Evolutionary conservation across 1,140 invertebrate genomes (phyloP).

Genomic region (Cydia amplana): DNA sequence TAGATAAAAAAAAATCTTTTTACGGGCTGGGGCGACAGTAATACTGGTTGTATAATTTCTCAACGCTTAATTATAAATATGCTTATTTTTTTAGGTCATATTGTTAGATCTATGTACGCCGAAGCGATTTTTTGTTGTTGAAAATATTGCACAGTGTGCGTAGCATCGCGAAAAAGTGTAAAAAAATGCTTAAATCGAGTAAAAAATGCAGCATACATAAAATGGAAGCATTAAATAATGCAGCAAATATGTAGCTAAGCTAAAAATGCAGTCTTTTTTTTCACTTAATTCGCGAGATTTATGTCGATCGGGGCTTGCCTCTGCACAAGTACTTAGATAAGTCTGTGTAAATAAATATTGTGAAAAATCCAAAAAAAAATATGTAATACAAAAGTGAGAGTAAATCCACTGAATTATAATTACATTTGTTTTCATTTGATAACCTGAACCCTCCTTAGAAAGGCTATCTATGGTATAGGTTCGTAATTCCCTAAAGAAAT

Average conservation of each 20-base stretch:
- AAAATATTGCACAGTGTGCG: conserved; percentile 13
- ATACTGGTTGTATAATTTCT: conserved; percentile 6
- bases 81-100: conserved; percentile 13
- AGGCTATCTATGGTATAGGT: background rate
- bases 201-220: no score
- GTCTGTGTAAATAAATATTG: conserved; percentile 61
- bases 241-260: background rate
- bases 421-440: conserved; percentile 38
- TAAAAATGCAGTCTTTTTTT: background rate
- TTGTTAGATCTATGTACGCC: background rate
- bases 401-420: conserved; percentile 43
- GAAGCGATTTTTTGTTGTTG: background rate
- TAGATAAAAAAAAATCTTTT: no score
- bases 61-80: conserved; percentile 20
- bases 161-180: conserved; percentile 6
- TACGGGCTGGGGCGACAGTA: background rate
- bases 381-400: conserved; percentile 50
- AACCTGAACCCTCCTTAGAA: background rate
- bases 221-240: no score
- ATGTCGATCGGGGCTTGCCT: conserved; percentile 7
- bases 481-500: no score
- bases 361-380: conserved; percentile 48
- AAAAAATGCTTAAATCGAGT: background rate
- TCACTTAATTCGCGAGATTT: conserved; percentile 23
- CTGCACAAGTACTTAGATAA: conserved; percentile 52